phyloP scores from a whole-genome alignment of 2,797 vertebrate species.

The Amblyraja radiata region DNA sequence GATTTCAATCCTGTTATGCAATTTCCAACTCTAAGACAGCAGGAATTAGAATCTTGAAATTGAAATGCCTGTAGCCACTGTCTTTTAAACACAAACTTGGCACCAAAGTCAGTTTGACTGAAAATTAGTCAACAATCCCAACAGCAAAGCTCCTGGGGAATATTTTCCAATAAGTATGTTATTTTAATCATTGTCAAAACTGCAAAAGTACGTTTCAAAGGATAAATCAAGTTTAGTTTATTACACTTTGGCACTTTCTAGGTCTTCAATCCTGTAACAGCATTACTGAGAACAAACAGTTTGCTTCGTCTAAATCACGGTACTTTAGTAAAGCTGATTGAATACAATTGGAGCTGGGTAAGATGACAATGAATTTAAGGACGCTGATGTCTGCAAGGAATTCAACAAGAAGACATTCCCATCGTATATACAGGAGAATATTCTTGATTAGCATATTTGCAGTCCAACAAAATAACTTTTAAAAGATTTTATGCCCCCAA shows the following conservation, averaged over 20 bases:
- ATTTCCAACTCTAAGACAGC: neutral
- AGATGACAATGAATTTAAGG: neutral
- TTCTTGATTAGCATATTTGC: neutral
- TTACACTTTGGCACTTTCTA: neutral
- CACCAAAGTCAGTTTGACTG: neutral
- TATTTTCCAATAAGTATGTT: neutral
- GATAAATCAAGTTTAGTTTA: slow-evolving; percentile 16
- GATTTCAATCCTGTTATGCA: neutral
- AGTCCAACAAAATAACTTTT: neutral
- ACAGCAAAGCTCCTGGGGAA: slow-evolving; percentile 22
- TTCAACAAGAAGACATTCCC: neutral
- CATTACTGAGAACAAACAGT: neutral
- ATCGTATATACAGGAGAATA: neutral
- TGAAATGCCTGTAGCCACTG: neutral
- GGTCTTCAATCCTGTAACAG: neutral
- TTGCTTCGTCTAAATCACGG: neutral
- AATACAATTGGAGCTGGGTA: neutral
- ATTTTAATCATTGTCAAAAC: slow-evolving; percentile 14
- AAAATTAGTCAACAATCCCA: neutral
- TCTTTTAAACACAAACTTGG: neutral
- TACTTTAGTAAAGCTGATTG: neutral
- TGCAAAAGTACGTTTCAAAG: slow-evolving; percentile 9
- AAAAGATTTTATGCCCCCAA: no score
- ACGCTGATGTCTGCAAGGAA: neutral
- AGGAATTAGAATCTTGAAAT: neutral